Base-by-base conservation (phyloP, 2,113 vertebrate genomes). In the Microcebus jonahi region DNA sequence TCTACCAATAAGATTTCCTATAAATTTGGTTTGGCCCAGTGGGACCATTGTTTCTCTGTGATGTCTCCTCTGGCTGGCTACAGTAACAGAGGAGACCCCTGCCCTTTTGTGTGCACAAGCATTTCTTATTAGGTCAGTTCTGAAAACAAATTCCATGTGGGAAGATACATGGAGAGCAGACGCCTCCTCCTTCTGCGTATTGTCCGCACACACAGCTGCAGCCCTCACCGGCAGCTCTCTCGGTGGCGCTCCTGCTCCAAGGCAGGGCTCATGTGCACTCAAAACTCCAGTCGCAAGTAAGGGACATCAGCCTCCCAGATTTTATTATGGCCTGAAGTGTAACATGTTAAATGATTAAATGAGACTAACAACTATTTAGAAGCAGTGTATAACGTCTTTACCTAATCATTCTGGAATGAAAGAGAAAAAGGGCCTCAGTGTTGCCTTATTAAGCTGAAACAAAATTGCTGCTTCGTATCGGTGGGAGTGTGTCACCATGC, bases 401-500 rank as follows among this genome's bases (percentile, higher is more conserved):
- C 2, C 48, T 29, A 55, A 17, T 55, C 91, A 9, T 71, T 76
- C 31, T 23, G 14, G 3, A 90, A 68, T 55, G 14, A 79, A 88
- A 61, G 34, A n/a, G 23, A 34, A 42, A 55, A 90, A 83, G 20
- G 20, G 0, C 3, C n/a, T 36, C 18, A 61, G 0, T 5, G 2
- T 68, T 88, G 29, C 53, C 4, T 25, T 48, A 53, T n/a, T 23
- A 36, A 82, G 29, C 5, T 85, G 4, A 88, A 88, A 75, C 12
- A 34, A 6, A 45, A 27, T 1, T 0, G 10, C 55, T 39, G 8
- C 8, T 61, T 73, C 21, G 36, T 31, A 0, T 67, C 79, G 27
- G 0, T 36, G 12, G 1, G 27, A 13, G 6, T 8, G 11, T 29
- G 3, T 59, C 20, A 20, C 1, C 9, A 3, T 50, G 27, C 50